phyloP scores from a whole-genome alignment of 2,797 vertebrate species.

The Mormyrops boulengeri region DNA sequence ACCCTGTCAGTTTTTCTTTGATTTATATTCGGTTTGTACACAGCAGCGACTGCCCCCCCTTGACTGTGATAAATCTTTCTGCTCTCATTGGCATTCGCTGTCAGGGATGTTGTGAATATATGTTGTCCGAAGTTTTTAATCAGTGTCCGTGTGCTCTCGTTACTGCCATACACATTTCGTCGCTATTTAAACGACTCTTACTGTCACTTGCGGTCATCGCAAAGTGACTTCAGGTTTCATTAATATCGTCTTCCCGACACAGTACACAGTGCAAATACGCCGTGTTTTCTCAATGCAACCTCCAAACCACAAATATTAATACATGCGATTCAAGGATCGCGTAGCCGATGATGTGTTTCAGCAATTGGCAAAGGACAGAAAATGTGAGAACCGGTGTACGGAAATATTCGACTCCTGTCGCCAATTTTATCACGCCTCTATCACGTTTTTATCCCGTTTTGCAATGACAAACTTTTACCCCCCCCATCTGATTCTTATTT shows the following conservation, averaged over 20 bases:
- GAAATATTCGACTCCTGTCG: background rate
- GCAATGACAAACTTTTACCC: background rate
- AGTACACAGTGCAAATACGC: background rate
- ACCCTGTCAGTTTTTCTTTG: conserved; percentile 10
- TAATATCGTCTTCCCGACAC: background rate
- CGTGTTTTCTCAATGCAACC: background rate
- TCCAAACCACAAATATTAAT: background rate
- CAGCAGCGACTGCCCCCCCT: background rate
- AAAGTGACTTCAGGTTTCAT: background rate
- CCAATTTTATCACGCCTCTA: background rate
- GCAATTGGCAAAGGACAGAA: background rate
- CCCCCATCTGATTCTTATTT: background rate
- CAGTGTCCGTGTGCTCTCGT: background rate
- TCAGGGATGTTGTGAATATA: conserved; percentile 12
- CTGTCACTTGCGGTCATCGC: background rate
- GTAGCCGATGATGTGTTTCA: background rate
- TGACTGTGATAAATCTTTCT: conserved; percentile 5
- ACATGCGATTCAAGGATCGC: background rate
- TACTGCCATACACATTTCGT: background rate
- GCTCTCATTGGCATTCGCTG: background rate
- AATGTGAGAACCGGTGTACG: background rate
- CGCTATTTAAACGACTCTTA: background rate
- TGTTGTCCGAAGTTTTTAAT: conserved; percentile 7
- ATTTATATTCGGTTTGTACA: conserved; percentile 11
- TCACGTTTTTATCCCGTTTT: background rate